These are phyloP conservation scores for Formica selysi DNA, from an alignment of 1,140 invertebrate genomes.

Conservation along the genomic window DNA sequence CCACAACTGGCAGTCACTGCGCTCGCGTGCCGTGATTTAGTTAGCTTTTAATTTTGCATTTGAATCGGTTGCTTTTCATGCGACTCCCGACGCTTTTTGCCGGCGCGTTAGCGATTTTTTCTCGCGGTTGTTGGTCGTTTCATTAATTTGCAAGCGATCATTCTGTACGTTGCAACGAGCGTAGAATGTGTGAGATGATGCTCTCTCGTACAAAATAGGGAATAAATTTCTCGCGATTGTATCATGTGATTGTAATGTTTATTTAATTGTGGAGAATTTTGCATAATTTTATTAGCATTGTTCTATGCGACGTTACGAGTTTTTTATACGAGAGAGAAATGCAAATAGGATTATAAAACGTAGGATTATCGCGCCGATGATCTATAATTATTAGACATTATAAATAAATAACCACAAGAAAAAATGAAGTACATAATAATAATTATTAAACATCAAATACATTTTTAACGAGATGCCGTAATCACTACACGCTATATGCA, in stretches of 20 bases:
- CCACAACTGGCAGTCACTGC: slow-evolving; percentile 1
- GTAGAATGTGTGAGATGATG: neutral
- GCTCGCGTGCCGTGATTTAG: slow-evolving; percentile 48
- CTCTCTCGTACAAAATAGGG: neutral
- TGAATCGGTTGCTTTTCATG: slow-evolving; percentile 43
- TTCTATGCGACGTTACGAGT: neutral
- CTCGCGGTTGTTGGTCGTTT: slow-evolving; percentile 8
- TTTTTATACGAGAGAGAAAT: neutral
- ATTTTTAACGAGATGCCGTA: neutral
- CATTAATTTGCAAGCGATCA: slow-evolving; percentile 50
- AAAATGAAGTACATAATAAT: slow-evolving; percentile 4
- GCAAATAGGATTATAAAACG: neutral
- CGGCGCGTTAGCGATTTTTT: slow-evolving; percentile 51
- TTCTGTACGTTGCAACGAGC: neutral
- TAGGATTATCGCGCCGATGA: neutral
- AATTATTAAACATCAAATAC: neutral
- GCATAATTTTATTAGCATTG: neutral
- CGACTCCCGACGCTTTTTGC: neutral
- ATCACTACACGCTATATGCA: neutral
- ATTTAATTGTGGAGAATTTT: neutral
- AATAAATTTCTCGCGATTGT: slow-evolving; percentile 24
- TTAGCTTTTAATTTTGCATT: slow-evolving; percentile 59
- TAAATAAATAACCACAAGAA: neutral
- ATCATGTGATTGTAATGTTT: neutral
- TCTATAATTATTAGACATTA: neutral